Evolutionary conservation across 2,797 vertebrate genomes (phyloP).

Genomic region (Pteronotus mesoamericanus): DNA sequence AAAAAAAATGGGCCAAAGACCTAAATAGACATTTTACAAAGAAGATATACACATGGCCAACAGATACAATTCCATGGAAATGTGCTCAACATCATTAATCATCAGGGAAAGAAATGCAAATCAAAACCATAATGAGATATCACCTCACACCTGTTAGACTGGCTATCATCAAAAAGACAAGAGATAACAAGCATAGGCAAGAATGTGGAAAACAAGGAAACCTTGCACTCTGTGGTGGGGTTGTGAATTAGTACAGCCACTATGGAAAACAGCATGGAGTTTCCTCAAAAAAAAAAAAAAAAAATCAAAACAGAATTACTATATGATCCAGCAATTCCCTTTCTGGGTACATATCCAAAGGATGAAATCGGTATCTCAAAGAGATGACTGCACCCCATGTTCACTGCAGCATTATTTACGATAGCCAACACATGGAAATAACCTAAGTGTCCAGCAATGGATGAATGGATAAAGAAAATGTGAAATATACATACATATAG

Average conservation of each 20-base stretch:
- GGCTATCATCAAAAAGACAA: neutral
- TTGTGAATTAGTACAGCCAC: neutral
- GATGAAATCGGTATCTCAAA: neutral
- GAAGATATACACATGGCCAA: neutral
- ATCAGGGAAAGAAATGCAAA: neutral
- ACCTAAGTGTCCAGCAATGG: neutral
- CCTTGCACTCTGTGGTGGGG: no score
- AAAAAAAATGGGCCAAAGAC: neutral
- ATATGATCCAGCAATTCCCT: neutral
- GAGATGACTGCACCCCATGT: neutral
- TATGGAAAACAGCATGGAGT: neutral
- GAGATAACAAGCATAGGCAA: neutral
- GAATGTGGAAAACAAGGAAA: neutral
- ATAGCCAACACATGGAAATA: neutral
- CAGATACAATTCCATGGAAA: neutral
- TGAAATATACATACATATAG: neutral
- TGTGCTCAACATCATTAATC: neutral
- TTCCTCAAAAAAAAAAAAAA: neutral
- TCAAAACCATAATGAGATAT: neutral
- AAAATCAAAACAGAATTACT: neutral
- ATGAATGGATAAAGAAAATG: neutral
- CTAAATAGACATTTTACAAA: neutral
- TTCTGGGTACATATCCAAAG: neutral
- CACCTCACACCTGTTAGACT: neutral
- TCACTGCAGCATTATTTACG: neutral